A percentile compares a stretch with the other conserved stretches of the same genome.
Conservation (phyloP, 2,888 invertebrate species). For the Eledona agricola region DNA sequence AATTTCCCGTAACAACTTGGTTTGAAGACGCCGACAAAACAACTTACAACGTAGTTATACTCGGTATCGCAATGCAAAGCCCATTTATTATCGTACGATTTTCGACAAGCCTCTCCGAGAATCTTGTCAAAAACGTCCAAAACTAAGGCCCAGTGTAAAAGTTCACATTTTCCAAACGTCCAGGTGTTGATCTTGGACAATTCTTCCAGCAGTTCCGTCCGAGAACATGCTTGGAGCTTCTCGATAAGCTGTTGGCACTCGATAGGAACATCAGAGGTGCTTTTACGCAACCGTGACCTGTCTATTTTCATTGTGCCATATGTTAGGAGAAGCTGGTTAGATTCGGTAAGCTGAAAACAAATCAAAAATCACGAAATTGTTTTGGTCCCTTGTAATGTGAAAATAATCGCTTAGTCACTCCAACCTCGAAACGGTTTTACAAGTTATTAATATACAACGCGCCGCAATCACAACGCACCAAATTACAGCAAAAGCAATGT, state of each 20-base stretch:
- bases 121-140: conserved; percentile 79
- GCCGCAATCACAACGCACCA: conserved; percentile 1
- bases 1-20: too few species aligned
- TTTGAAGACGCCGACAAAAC: too few species aligned
- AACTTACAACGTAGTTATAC: conserved; percentile 68
- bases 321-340: conserved; percentile 28
- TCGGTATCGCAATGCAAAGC: conserved; percentile 77
- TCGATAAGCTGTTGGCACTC: conserved; percentile 82
- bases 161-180: conserved; percentile 88
- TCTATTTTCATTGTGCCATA: conserved; percentile 79
- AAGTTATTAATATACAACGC: conserved; percentile 3
- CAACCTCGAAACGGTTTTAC: conserved; percentile 1
- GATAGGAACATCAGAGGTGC: conserved; percentile 81
- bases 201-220: conserved; percentile 72
- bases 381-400: conserved; percentile 9
- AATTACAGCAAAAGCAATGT: background rate
- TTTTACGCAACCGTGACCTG: conserved; percentile 80
- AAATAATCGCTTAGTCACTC: conserved; percentile 27
- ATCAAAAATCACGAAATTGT: conserved; percentile 7
- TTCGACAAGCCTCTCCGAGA: conserved; percentile 76
- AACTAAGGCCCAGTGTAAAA: conserved; percentile 87
- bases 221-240: conserved; percentile 72
- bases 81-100: conserved; percentile 71
- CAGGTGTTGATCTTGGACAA: conserved; percentile 79
- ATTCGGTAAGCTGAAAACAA: conserved; percentile 13